Conservation (phyloP, 2,113 vertebrate species). For the Atractosteus spatula region DNA sequence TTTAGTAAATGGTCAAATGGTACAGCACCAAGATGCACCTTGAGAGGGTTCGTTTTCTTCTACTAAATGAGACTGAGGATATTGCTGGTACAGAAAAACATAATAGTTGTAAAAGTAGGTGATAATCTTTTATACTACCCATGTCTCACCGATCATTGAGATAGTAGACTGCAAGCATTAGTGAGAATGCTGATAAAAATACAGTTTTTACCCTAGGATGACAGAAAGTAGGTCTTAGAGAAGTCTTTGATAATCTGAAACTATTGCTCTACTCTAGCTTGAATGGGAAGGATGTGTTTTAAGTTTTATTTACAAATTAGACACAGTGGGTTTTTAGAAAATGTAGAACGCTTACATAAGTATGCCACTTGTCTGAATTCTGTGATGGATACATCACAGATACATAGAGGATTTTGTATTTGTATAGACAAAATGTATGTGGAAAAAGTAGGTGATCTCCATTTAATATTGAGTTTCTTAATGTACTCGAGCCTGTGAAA, state of each 20-base stretch:
- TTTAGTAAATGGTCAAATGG: no score
- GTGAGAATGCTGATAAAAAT: constrained; percentile 24
- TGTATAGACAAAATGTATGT: no score
- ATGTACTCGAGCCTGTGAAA: no score
- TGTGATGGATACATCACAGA: no score
- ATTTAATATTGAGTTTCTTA: no score
- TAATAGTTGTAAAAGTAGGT: constrained; percentile 7
- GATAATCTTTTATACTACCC: constrained; percentile 19
- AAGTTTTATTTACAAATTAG: no score
- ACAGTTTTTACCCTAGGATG: not conserved
- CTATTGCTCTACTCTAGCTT: not conserved
- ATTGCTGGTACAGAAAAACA: not conserved
- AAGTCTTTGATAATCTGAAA: constrained; percentile 37
- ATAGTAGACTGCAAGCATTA: constrained; percentile 13
- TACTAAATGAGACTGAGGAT: not conserved
- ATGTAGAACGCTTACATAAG: no score
- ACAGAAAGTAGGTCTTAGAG: constrained; percentile 42
- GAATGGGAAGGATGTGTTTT: no score
- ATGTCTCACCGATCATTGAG: constrained; percentile 35
- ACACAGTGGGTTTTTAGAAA: no score
- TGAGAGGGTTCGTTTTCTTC: not conserved
- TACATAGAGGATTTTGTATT: no score
- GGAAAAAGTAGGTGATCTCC: no score
- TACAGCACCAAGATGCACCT: not conserved
- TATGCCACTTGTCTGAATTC: no score